Evolutionary conservation across 2,797 vertebrate genomes (phyloP).

Genomic region (Menidia menidia): DNA sequence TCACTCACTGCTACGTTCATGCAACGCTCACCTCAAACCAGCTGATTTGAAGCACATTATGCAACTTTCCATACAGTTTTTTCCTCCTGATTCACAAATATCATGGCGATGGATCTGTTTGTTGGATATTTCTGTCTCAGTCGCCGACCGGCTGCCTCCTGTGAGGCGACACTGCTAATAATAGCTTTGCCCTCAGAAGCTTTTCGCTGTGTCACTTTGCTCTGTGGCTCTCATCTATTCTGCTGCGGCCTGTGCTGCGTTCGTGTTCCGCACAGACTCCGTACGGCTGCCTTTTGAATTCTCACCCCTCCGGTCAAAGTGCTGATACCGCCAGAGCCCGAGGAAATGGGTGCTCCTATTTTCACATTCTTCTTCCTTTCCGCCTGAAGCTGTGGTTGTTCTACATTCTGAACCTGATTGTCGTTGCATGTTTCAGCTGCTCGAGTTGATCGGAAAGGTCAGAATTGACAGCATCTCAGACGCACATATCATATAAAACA

Average conservation of each 20-base stretch:
- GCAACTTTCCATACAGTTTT: neutral
- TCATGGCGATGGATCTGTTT: neutral
- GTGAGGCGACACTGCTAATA: neutral
- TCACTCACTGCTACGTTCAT: too few relatives aligned
- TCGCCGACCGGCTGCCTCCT: neutral
- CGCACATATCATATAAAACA: too few relatives aligned
- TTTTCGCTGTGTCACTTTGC: neutral
- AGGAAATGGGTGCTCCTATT: constrained; percentile 78
- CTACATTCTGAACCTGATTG: constrained; percentile 28
- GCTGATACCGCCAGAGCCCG: constrained; percentile 55
- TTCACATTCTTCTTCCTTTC: constrained; percentile 32
- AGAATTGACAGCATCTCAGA: neutral
- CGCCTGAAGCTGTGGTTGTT: constrained; percentile 23
- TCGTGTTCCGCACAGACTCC: constrained; percentile 2
- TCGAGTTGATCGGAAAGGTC: neutral
- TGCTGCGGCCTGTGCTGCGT: constrained; percentile 7
- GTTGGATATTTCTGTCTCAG: neutral
- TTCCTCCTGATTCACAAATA: neutral
- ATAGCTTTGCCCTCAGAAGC: neutral
- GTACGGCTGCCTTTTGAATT: constrained; percentile 33
- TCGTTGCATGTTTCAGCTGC: neutral
- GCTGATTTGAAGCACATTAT: neutral
- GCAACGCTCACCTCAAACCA: neutral
- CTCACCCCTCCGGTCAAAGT: constrained; percentile 39
- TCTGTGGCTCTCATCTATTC: constrained; percentile 1